A percentile compares a stretch with the other conserved stretches of the same genome.
Conservation (phyloP, 2,113 vertebrate species). For the Felis chaus region DNA sequence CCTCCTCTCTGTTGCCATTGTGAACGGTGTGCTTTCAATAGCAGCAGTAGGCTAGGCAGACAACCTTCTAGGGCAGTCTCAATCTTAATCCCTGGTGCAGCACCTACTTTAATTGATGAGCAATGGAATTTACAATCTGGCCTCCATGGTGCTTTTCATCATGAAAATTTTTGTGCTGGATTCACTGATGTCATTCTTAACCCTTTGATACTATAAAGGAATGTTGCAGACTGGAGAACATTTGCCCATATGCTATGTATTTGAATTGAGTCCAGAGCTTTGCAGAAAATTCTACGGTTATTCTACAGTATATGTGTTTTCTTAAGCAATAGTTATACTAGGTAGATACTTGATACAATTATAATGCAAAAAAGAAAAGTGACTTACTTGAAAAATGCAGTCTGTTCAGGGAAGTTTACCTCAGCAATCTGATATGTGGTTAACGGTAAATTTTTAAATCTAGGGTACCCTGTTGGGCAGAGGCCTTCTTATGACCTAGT, state of each 20-base stretch:
- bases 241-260: background rate
- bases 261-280: background rate
- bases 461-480: background rate
- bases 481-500: background rate
- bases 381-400: background rate
- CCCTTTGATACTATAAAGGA: conserved; percentile 46
- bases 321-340: background rate
- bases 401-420: background rate
- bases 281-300: conserved; percentile 4
- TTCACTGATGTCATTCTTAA: conserved; percentile 40
- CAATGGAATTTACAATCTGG: conserved; percentile 6
- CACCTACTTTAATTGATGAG: background rate
- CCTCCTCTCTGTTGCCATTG: background rate
- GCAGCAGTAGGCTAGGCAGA: background rate
- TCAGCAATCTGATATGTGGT: background rate
- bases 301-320: background rate
- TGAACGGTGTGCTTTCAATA: background rate
- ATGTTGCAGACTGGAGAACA: background rate
- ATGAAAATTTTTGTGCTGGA: conserved; percentile 1
- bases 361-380: background rate
- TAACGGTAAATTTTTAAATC: background rate
- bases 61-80: background rate
- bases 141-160: conserved; percentile 59
- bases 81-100: background rate
- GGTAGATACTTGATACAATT: background rate